These are phyloP conservation scores for Xylophagus ater DNA, from an alignment of 2,888 invertebrate species.

Conservation along the genomic window DNA sequence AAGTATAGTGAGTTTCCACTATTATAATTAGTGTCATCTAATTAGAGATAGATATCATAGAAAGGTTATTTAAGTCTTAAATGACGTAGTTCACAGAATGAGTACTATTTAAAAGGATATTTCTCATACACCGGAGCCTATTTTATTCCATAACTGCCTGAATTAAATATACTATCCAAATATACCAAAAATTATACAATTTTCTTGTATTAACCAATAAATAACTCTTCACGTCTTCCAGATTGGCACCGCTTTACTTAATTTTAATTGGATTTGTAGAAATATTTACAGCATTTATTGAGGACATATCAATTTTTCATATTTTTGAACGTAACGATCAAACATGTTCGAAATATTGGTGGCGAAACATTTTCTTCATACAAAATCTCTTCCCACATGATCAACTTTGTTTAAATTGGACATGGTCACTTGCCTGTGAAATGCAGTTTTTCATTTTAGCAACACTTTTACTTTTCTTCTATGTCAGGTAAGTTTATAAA, in stretches of 20 bases:
- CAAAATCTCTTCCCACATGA: constrained; percentile 35
- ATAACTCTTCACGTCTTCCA: too few species aligned
- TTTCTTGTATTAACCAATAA: too few species aligned
- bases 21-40: too few species aligned
- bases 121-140: too few species aligned
- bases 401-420: constrained; percentile 39
- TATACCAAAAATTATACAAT: too few species aligned
- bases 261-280: constrained; percentile 32
- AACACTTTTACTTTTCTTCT: constrained; percentile 30
- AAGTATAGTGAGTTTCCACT: too few species aligned
- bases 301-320: constrained; percentile 36
- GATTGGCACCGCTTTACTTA: constrained; percentile 35
- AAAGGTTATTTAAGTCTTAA: too few species aligned
- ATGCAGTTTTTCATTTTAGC: constrained; percentile 38
- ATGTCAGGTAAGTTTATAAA: constrained; percentile 30
- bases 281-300: constrained; percentile 32
- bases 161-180: too few species aligned
- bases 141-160: too few species aligned
- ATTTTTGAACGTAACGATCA: constrained; percentile 36
- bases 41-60: too few species aligned
- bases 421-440: constrained; percentile 40
- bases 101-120: too few species aligned
- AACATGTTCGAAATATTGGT: constrained; percentile 35
- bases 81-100: too few species aligned
- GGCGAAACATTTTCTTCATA: constrained; percentile 37